These are phyloP conservation scores for Ferrisia virgata DNA, from an alignment of 2,888 invertebrate species.

Conservation along the genomic window DNA sequence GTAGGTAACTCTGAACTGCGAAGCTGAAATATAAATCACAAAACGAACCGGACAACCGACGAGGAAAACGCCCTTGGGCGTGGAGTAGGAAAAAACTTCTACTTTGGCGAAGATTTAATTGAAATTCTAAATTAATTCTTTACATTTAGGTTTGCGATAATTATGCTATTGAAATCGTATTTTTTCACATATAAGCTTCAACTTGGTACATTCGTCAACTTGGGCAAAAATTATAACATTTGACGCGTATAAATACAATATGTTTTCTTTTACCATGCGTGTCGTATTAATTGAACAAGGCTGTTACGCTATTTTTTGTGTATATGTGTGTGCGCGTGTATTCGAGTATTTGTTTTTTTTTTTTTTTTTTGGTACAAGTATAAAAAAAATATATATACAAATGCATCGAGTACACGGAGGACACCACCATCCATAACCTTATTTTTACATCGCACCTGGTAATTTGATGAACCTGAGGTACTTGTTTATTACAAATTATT, in stretches of 20 bases:
- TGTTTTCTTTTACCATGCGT: not conserved
- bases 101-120: not conserved
- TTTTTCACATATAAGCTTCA: not conserved
- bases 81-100: not conserved
- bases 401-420: not conserved
- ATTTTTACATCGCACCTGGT: not conserved
- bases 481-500: not conserved
- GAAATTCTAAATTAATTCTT: not conserved
- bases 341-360: not conserved
- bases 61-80: not conserved
- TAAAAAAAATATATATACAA: not conserved
- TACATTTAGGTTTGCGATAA: not conserved
- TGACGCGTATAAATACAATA: not conserved
- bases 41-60: no score
- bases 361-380: not conserved
- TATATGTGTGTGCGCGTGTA: no score
- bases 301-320: not conserved
- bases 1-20: no score
- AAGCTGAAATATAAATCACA: not conserved
- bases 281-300: constrained; percentile 21
- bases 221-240: not conserved
- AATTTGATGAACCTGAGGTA: not conserved
- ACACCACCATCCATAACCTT: not conserved
- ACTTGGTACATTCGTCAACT: not conserved
- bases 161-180: not conserved